These are phyloP conservation scores for Trichonephila inaurata DNA, from an alignment of 1,140 invertebrate species.

Conservation along the genomic window DNA sequence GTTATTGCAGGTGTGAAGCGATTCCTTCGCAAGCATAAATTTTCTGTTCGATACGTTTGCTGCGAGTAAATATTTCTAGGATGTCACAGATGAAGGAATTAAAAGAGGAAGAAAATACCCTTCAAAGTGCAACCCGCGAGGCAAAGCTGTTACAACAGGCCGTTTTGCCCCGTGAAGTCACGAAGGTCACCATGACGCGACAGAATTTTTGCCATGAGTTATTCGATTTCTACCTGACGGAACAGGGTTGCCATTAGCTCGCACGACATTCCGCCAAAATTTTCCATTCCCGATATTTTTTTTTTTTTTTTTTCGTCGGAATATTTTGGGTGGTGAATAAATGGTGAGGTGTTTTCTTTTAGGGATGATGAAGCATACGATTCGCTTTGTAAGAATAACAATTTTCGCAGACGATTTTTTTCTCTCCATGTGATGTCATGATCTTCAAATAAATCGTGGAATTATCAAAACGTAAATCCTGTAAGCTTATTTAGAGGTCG, in stretches of 20 bases:
- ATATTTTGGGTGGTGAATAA: conserved; percentile 7
- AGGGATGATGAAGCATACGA: not conserved
- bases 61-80: not conserved
- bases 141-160: conserved; percentile 42
- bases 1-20: not conserved
- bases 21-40: not conserved
- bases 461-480: too few species aligned
- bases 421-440: too few species aligned
- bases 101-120: not conserved
- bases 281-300: not conserved
- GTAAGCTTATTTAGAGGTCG: too few species aligned
- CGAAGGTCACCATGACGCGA: conserved; percentile 42
- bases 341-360: not conserved
- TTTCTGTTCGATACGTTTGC: not conserved
- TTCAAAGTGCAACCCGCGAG: not conserved
- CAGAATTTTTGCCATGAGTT: conserved; percentile 37
- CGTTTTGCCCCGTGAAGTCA: conserved; percentile 5
- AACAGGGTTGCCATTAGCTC: not conserved
- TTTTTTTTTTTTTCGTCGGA: not conserved
- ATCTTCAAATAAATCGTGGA: too few species aligned
- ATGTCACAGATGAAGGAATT: not conserved
- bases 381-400: not conserved
- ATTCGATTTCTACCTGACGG: not conserved
- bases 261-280: not conserved
- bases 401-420: too few species aligned